Base-by-base conservation (phyloP, 1,140 invertebrate species). In the Cydia splendana region DNA sequence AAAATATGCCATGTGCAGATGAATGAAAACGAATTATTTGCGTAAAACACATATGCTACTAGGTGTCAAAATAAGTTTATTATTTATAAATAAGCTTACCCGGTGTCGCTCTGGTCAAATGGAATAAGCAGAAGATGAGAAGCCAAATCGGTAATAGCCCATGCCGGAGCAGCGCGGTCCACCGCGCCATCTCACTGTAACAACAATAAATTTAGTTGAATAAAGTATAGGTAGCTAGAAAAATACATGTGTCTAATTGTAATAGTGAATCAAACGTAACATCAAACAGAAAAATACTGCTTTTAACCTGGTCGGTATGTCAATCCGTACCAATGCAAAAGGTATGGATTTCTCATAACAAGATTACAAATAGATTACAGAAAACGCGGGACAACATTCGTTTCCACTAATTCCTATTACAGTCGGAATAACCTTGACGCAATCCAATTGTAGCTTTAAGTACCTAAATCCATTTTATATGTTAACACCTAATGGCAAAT, bases 121-220 rank as follows among this genome's bases (percentile, higher is more conserved):
- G 85, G 71, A 91, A 79, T 30, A 88, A 79, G 82, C 79, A 85
- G 42, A 91, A 73, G 38, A 85, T 79, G 24, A 91, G 82, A 77
- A 92, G 78, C 85, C 88, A 90, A 67, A 88, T 81, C 65, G 85
- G 65, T 75, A 42, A 62, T 76, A 67, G 57, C 69, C 87, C 87
- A 84, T 89, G 87, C 85, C 85, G 87, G 80, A 85, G 82, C 76
- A 88, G 89, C 87, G 89, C 87, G 76, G 82, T 77, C 87, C 89
- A 84, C 86, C 87, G 91, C 89, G 88, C 86, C 91, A 92, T 92
- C 88, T 92, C 91, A 91, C 91, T 92, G 86, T 57, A 90, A 90
- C 79, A 90, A 84, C 51, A 9, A 42, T 4, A 24, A 18, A n/a
- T 18, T 53, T 2, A 48, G 12, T 48, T 48, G 12, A 15, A 48